These are phyloP conservation scores for Cerastoderma edule DNA, from an alignment of 2,888 invertebrate species.

Conservation along the genomic window DNA sequence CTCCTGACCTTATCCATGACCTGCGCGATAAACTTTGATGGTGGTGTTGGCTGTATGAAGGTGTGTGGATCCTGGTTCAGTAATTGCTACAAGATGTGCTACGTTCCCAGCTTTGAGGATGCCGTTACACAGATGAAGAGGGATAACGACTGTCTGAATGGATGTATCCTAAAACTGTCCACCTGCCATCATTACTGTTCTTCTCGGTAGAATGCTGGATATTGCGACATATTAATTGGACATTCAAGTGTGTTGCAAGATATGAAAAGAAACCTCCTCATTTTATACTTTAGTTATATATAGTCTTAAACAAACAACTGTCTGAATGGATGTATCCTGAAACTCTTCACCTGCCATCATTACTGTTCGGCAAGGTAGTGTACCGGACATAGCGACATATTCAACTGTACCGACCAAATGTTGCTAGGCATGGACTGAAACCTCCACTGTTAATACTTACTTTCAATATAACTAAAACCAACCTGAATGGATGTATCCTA, in stretches of 20 bases:
- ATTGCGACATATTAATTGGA: no score
- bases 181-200: slow-evolving; percentile 53
- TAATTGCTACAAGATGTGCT: slow-evolving; percentile 49
- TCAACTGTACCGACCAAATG: no score
- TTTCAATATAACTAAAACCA: no score
- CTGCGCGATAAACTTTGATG: slow-evolving; percentile 25
- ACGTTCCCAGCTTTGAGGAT: slow-evolving; percentile 19
- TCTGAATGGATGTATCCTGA: slow-evolving; percentile 49
- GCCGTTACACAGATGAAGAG: slow-evolving; percentile 30
- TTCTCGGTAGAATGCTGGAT: slow-evolving; percentile 1
- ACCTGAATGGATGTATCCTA: slow-evolving; percentile 50
- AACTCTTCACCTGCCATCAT: slow-evolving; percentile 49
- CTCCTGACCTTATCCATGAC: slow-evolving; percentile 14
- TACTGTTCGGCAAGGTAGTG: slow-evolving; percentile 33
- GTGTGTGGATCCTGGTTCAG: slow-evolving; percentile 51
- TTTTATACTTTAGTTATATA: no score
- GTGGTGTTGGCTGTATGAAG: slow-evolving; percentile 46
- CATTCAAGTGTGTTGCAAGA: no score
- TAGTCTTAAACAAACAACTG: no score
- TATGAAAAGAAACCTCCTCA: no score
- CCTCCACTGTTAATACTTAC: no score
- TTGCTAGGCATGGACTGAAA: no score
- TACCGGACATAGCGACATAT: no score
- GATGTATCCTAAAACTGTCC: slow-evolving; percentile 46
- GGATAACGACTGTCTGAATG: slow-evolving; percentile 47